These are phyloP conservation scores for Pycnonotus jocosus DNA, from an alignment of 2,113 vertebrate species.

Conservation along the genomic window DNA sequence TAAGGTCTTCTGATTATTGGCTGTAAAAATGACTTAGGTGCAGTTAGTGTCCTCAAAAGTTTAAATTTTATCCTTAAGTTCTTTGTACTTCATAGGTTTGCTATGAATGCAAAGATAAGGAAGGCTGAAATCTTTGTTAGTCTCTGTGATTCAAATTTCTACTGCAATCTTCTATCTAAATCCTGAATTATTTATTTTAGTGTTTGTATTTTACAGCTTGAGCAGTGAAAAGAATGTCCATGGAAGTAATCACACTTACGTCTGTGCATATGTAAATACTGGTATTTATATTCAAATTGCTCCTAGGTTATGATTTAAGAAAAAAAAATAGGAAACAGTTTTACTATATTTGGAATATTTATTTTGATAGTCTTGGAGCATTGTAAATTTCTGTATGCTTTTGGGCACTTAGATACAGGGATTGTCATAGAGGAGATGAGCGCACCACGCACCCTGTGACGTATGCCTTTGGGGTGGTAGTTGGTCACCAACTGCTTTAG, in stretches of 20 bases:
- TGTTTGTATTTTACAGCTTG: background rate
- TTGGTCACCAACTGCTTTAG: background rate
- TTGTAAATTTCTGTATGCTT: background rate
- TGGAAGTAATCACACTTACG: background rate
- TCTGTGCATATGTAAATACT: background rate
- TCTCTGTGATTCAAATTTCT: background rate
- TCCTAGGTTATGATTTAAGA: background rate
- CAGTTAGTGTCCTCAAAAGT: background rate
- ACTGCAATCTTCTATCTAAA: background rate
- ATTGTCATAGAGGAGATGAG: background rate
- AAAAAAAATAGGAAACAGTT: background rate
- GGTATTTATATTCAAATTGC: background rate
- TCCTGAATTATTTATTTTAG: background rate
- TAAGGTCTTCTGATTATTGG: background rate
- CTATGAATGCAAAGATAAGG: background rate
- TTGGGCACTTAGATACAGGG: background rate
- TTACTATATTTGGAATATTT: background rate
- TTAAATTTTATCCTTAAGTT: background rate
- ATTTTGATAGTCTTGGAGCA: background rate
- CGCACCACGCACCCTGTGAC: background rate
- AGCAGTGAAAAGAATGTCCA: background rate
- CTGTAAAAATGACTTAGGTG: background rate
- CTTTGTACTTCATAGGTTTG: background rate
- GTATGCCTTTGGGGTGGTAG: background rate
- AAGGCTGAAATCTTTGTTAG: background rate